Conservation (phyloP, 1,140 invertebrate genomes). For the Pantala flavescens region DNA sequence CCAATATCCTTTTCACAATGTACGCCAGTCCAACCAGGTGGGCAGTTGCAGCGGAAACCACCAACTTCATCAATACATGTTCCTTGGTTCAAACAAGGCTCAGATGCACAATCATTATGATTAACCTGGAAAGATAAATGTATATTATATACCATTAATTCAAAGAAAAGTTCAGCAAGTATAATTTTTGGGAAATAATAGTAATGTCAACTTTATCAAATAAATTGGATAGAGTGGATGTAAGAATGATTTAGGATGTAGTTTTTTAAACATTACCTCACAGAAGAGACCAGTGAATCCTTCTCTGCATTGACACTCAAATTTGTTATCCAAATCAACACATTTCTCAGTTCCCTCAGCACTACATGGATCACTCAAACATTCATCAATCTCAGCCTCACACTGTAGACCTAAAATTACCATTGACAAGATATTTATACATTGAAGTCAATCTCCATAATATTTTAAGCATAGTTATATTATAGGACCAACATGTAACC, state of each 20-base stretch:
- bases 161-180: constrained; percentile 15
- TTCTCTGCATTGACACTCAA: constrained; percentile 76
- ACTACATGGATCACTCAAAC: constrained; percentile 81
- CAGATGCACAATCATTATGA: constrained; percentile 79
- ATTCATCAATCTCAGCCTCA: constrained; percentile 86
- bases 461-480: too few relatives aligned
- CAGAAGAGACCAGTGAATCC: constrained; percentile 80
- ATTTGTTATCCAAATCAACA: constrained; percentile 80
- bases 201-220: too few relatives aligned
- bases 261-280: constrained; percentile 49
- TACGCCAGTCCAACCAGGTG: constrained; percentile 78
- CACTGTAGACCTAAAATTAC: constrained; percentile 59
- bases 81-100: constrained; percentile 80
- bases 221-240: too few relatives aligned
- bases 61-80: constrained; percentile 80
- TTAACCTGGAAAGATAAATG: constrained; percentile 38
- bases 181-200: constrained; percentile 11
- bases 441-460: background rate
- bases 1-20: constrained; percentile 81
- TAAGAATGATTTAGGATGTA: too few relatives aligned
- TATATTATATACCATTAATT: background rate
- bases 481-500: background rate
- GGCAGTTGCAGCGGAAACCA: constrained; percentile 72
- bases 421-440: background rate
- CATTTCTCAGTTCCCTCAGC: constrained; percentile 77